Evolutionary conservation across 2,113 vertebrate species (phyloP), one percentile per base, ranked within the genome.

Genomic region (Variabilichromis moorii): DNA sequence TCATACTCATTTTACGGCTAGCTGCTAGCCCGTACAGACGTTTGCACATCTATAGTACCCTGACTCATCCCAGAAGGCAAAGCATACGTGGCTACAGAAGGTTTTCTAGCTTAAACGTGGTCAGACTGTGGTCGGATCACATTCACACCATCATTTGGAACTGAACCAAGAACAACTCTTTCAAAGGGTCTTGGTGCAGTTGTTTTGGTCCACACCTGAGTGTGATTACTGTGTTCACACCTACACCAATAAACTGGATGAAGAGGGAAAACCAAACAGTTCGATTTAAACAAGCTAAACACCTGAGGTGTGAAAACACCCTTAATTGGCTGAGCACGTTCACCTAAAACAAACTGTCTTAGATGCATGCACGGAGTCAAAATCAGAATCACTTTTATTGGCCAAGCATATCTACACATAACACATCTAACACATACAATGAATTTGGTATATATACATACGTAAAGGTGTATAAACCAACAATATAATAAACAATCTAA

Each of bases 201-300:
- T 59, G 57, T 59, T 59, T 59, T 59, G 2, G 14, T 31, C 3
- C 5, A 16, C 8, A 59, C 14, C 26, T 31, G 55, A 59, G 26
- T 59, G 55, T 5, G 7, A 57, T 57, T 28, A 57, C 55, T 57
- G 24, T 57, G 7, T 57, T 28, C 13, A 57, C 55, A 59, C 26
- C 14, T 59, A 59, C 26, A 28, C 26, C 14, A 31, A 9, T 59
- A 59, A 59, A 31, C 55, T 59, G 55, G 55, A 59, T 5, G 3
- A 16, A 16, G 26, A 59, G 26, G 13, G 26, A 28, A 31, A 59
- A 59, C 55, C 13, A 31, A 59, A 59, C 26, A 59, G 55, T 28
- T 59, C 0, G 3, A 28, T 28, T 31, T 59, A 59, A 59, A 59
- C 2, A 0, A 1, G 8, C 55, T 4, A 59, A 31, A 59, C 26